These are phyloP conservation scores for Lagria hirta DNA, from an alignment of 2,888 invertebrate genomes.

Conservation along the genomic window DNA sequence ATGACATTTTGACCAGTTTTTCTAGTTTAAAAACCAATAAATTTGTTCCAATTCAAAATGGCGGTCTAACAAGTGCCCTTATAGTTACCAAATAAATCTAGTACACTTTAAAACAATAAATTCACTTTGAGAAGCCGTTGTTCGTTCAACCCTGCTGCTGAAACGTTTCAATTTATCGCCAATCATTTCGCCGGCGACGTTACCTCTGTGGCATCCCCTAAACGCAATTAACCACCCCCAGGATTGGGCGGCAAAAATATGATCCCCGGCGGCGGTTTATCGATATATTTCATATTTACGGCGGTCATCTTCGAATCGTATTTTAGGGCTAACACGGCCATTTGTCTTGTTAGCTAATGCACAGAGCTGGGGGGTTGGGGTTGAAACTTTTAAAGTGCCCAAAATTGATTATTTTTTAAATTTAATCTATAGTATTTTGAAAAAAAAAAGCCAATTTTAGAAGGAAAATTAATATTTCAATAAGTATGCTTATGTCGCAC, in stretches of 20 bases:
- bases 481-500: no score
- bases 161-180: slow-evolving; percentile 10
- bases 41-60: slow-evolving; percentile 6
- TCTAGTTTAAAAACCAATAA: slow-evolving; percentile 15
- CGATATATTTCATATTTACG: slow-evolving; percentile 11
- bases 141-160: not conserved
- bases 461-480: no score
- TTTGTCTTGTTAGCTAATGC: slow-evolving; percentile 17
- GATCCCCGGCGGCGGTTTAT: no score
- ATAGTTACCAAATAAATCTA: slow-evolving; percentile 4
- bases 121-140: not conserved
- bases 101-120: slow-evolving; percentile 1
- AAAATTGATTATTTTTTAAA: no score
- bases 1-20: no score
- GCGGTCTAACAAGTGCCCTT: slow-evolving; percentile 6
- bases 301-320: slow-evolving; percentile 6
- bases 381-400: no score
- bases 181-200: slow-evolving; percentile 1
- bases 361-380: no score
- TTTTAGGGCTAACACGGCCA: slow-evolving; percentile 12
- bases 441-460: no score
- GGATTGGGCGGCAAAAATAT: no score
- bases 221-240: slow-evolving; percentile 3
- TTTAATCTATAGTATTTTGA: no score
- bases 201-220: no score